These are phyloP conservation scores for Peromyscus maniculatus DNA, from an alignment of 2,113 vertebrate genomes.

Conservation along the genomic window DNA sequence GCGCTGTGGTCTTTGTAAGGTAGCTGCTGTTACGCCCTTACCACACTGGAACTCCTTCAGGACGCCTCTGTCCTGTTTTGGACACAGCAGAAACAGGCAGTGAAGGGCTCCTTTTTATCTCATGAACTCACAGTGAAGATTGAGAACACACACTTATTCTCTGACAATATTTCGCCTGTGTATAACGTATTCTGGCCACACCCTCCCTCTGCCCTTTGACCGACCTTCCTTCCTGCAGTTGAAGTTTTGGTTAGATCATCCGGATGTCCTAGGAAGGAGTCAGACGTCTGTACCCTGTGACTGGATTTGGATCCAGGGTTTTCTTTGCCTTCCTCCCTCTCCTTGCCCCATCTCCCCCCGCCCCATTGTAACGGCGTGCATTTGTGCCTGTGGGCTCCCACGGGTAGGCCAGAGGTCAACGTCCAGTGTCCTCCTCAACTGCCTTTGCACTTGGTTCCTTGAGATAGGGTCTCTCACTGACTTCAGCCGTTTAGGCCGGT, in stretches of 20 bases:
- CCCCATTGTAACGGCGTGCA: background rate
- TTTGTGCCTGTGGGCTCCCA: background rate
- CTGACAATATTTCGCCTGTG: background rate
- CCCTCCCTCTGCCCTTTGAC: background rate
- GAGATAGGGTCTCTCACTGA: background rate
- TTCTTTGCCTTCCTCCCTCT: background rate
- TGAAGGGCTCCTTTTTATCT: background rate
- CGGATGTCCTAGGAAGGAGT: background rate
- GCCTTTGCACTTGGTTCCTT: background rate
- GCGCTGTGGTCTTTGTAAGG: background rate
- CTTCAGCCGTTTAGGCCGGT: background rate
- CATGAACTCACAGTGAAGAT: background rate
- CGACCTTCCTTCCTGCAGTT: background rate
- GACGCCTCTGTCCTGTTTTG: background rate
- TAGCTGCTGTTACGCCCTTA: background rate
- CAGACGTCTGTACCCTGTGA: background rate
- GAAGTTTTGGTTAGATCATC: background rate
- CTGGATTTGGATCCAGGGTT: background rate
- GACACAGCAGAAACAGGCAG: background rate
- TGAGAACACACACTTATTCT: background rate
- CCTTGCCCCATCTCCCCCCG: fast-evolving
- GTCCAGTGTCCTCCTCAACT: background rate
- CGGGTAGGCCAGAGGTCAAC: background rate
- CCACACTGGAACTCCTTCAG: background rate
- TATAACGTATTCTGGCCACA: background rate